Percentiles rank a stretch among this genome's conserved stretches.
Conservation (phyloP, 2,888 invertebrate genomes). For the Chouioia cunea region DNA sequence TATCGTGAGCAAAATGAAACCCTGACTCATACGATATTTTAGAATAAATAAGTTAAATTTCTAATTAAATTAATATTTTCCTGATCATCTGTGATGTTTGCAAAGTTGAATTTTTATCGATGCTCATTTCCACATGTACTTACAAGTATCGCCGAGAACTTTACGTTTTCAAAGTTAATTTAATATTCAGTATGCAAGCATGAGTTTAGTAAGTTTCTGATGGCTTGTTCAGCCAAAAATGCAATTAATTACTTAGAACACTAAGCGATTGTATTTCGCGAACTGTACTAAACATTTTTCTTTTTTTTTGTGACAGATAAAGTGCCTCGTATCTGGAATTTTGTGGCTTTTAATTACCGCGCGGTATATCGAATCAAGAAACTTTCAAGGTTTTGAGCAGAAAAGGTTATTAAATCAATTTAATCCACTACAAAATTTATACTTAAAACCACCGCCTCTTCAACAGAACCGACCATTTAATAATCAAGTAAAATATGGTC, state of each 20-base stretch:
- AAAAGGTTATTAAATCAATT: constrained; percentile 8
- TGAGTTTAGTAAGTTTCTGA: constrained; percentile 36
- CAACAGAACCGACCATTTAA: constrained; percentile 23
- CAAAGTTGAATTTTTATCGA: no score
- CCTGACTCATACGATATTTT: no score
- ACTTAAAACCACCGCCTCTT: background rate
- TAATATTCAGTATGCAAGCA: constrained; percentile 35
- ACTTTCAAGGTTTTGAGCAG: constrained; percentile 1
- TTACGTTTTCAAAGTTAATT: no score
- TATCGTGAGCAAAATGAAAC: no score
- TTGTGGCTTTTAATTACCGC: constrained; percentile 26
- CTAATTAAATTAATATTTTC: no score
- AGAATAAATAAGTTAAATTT: no score
- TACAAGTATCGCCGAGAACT: no score
- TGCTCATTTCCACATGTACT: no score
- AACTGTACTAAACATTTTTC: constrained; percentile 6
- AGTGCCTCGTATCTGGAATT: constrained; percentile 29
- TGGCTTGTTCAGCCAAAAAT: background rate
- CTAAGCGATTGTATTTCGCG: constrained; percentile 1
- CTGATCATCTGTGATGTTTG: no score
- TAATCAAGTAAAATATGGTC: background rate
- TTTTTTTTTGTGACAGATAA: constrained; percentile 35
- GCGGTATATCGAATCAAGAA: constrained; percentile 13
- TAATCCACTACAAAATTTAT: constrained; percentile 19
- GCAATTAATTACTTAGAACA: background rate